phyloP scores from a whole-genome alignment of 2,113 vertebrate species.

The Bucco capensis region DNA sequence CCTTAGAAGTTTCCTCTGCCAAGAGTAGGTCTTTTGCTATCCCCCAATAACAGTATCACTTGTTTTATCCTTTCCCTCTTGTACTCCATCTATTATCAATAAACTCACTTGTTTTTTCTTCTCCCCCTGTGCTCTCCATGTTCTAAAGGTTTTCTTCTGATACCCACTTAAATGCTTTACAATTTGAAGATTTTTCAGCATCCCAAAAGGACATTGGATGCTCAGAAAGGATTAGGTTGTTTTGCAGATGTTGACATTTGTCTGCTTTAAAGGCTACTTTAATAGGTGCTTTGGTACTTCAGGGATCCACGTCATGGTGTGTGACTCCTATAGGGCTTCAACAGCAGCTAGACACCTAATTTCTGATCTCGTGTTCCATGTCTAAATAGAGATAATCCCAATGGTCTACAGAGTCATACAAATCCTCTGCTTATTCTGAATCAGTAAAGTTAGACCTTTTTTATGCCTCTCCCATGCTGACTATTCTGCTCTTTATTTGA shows the following conservation, averaged over 20 bases:
- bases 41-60: not conserved
- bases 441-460: not conserved
- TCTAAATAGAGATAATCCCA: not conserved
- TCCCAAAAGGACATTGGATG: not conserved
- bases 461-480: not conserved
- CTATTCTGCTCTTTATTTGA: constrained; percentile 34
- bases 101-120: not conserved
- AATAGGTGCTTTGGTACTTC: not conserved
- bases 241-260: not conserved
- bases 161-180: not conserved
- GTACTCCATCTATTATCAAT: too few species aligned
- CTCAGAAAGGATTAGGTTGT: not conserved
- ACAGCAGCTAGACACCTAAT: not conserved
- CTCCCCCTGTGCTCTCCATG: not conserved
- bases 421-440: not conserved
- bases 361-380: not conserved
- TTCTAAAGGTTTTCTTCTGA: not conserved
- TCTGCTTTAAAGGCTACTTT: not conserved
- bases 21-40: not conserved
- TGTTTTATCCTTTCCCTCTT: not conserved
- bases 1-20: not conserved
- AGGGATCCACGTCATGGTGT: not conserved
- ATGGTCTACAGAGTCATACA: not conserved
- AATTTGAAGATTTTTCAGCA: not conserved
- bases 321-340: not conserved